phyloP scores from a whole-genome alignment of 1,140 invertebrate species.

The Lethocerus indicus region DNA sequence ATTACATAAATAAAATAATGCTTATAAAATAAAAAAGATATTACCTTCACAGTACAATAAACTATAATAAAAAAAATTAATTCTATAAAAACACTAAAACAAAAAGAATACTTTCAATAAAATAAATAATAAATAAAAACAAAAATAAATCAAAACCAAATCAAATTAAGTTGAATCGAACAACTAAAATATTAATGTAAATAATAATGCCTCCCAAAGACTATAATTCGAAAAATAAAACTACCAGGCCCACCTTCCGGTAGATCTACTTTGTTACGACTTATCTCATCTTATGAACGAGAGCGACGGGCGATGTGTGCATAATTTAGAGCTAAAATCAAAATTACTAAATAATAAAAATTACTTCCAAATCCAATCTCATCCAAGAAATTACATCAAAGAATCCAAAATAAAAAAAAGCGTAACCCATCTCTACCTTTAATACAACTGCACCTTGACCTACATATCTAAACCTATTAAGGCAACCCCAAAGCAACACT shows the following conservation, averaged over 20 bases:
- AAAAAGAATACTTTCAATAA: slow-evolving; percentile 13
- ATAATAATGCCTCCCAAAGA: slow-evolving; percentile 38
- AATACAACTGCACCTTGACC: slow-evolving; percentile 37
- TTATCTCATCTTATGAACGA: slow-evolving; percentile 27
- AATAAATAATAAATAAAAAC: slow-evolving; percentile 25
- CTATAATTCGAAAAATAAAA: slow-evolving; percentile 30
- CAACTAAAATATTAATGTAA: slow-evolving; percentile 24
- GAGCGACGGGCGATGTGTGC: slow-evolving; percentile 51
- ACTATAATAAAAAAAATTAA: slow-evolving; percentile 19
- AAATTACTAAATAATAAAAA: slow-evolving; percentile 25
- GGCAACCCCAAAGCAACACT: too few species aligned
- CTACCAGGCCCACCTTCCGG: slow-evolving; percentile 45
- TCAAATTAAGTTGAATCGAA: slow-evolving; percentile 29
- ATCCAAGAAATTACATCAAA: slow-evolving; percentile 22
- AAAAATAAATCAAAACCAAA: slow-evolving; percentile 24
- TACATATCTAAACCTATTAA: too few species aligned
- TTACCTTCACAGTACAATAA: slow-evolving; percentile 5
- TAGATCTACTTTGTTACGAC: slow-evolving; percentile 48
- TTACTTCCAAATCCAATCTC: slow-evolving; percentile 37
- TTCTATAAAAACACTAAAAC: slow-evolving; percentile 14
- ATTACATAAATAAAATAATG: slow-evolving; percentile 5
- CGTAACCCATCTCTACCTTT: slow-evolving; percentile 32
- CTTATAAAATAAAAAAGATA: background rate
- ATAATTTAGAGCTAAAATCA: slow-evolving; percentile 26
- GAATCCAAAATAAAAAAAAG: slow-evolving; percentile 24